phyloP scores from a whole-genome alignment of 2,797 vertebrate genomes.

The Luscinia luscinia region DNA sequence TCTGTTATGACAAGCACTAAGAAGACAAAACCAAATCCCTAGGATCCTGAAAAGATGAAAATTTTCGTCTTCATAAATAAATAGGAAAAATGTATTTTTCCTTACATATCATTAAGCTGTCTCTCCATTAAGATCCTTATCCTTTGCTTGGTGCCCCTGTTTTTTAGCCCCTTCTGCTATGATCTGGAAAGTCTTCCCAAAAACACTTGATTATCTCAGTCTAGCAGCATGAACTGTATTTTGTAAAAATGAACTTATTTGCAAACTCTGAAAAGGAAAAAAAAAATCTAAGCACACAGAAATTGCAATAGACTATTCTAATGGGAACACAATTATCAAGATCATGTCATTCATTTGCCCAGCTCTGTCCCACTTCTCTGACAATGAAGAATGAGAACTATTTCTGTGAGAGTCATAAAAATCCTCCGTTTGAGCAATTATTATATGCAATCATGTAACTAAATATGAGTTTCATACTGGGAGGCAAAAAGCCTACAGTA shows the following conservation, averaged over 20 bases:
- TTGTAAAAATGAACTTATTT: not conserved
- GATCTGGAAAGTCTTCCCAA: not conserved
- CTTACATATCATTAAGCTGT: not conserved
- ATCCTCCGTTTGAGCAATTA: conserved; percentile 6
- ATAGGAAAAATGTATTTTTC: not conserved
- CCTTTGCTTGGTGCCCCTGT: not conserved
- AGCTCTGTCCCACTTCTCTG: not conserved
- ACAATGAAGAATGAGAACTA: not conserved
- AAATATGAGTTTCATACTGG: conserved; percentile 27
- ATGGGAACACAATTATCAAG: not conserved
- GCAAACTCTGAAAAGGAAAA: not conserved
- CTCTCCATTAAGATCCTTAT: not conserved
- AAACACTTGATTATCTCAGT: not conserved
- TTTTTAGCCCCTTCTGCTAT: not conserved
- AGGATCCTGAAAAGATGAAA: not conserved
- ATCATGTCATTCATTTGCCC: not conserved
- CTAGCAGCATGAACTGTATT: not conserved
- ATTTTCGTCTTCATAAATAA: not conserved
- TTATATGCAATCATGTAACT: conserved; percentile 1
- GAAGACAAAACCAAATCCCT: not conserved
- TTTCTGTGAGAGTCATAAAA: not conserved
- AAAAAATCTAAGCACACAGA: not conserved
- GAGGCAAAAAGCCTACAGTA: conserved; percentile 27
- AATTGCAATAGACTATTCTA: not conserved
- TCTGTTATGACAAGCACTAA: not conserved